phyloP scores from a whole-genome alignment of 1,140 invertebrate genomes.

The Camponotus vicinus region DNA sequence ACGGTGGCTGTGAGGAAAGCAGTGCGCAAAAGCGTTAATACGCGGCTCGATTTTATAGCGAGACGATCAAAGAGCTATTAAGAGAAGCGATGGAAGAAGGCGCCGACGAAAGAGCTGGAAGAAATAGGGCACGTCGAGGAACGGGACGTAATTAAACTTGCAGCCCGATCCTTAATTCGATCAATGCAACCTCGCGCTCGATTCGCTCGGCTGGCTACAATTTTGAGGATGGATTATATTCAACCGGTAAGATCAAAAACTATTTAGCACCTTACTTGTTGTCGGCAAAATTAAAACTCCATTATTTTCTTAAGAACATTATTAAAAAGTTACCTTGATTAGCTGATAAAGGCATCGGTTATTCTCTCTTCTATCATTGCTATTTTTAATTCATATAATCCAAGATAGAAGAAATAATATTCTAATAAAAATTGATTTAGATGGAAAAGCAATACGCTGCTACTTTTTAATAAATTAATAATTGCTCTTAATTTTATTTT shows the following conservation, averaged over 20 bases:
- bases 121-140: constrained; percentile 39
- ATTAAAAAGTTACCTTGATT: neutral
- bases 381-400: neutral
- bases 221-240: constrained; percentile 58
- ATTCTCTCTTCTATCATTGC: neutral
- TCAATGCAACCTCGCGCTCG: constrained; percentile 55
- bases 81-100: constrained; percentile 49
- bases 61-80: constrained; percentile 56
- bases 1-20: constrained; percentile 32
- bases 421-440: neutral
- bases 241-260: neutral
- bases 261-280: neutral
- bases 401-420: neutral
- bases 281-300: neutral
- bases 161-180: constrained; percentile 62
- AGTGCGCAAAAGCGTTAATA: constrained; percentile 53
- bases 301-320: neutral
- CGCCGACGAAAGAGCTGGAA: constrained; percentile 51
- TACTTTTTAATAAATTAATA: constrained; percentile 5
- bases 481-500: neutral
- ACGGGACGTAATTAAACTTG: constrained; percentile 65
- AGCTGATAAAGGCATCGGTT: neutral
- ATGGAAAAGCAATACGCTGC: neutral
- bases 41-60: constrained; percentile 45
- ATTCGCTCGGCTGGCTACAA: constrained; percentile 65